Conservation (phyloP, 2,888 invertebrate species). For the Erebia epiphron region DNA sequence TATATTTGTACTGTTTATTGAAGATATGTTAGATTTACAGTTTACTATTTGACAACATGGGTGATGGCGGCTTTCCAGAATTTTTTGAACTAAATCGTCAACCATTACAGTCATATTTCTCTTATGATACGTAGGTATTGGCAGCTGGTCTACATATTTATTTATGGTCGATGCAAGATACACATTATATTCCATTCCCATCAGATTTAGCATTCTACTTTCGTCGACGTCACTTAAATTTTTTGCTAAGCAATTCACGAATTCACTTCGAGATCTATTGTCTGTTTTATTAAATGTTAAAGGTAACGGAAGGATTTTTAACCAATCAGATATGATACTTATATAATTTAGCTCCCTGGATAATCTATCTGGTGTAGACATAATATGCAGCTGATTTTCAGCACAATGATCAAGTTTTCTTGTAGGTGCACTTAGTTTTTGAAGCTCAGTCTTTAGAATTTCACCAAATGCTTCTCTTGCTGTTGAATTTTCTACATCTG, state of each 20-base stretch:
- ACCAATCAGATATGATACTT: conserved; percentile 61
- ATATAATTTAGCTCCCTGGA: conserved; percentile 57
- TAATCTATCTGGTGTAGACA: conserved; percentile 44
- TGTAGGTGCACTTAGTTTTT: conserved; percentile 47
- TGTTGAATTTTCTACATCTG: conserved; percentile 53
- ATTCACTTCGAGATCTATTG: conserved; percentile 52
- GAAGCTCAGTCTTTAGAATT: conserved; percentile 55
- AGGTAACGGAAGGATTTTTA: conserved; percentile 57
- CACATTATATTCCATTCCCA: neutral
- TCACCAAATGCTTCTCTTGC: conserved; percentile 53
- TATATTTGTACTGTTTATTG: conserved; percentile 17
- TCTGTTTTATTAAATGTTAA: conserved; percentile 45
- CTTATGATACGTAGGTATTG: conserved; percentile 22
- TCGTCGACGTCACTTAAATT: conserved; percentile 55
- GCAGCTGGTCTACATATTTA: conserved; percentile 28
- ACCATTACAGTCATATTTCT: conserved; percentile 18
- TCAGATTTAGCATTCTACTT: neutral
- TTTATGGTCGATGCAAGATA: conserved; percentile 23
- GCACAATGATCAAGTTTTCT: conserved; percentile 49
- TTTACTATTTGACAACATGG: conserved; percentile 23
- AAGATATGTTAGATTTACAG: neutral
- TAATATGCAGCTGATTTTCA: conserved; percentile 39
- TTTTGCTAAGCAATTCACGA: conserved; percentile 55
- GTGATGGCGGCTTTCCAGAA: conserved; percentile 3
- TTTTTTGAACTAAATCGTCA: conserved; percentile 22